phyloP scores from a whole-genome alignment of 92 coral and sea anemone genomes.

The Virgularia gustaviana region DNA sequence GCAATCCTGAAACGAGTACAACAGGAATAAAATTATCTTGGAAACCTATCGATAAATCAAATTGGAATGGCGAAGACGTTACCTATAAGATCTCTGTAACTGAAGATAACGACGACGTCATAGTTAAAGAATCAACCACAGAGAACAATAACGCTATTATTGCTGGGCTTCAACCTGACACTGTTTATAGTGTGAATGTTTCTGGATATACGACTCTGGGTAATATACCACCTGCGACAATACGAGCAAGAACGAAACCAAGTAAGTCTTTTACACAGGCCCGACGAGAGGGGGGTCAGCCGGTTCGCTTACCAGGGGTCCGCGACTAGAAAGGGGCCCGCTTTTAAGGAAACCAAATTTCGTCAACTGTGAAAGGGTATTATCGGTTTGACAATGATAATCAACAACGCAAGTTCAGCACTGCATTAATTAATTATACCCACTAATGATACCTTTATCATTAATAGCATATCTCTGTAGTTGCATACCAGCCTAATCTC shows the following conservation, averaged over 20 bases:
- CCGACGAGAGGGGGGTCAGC: no score
- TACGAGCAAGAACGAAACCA: background rate
- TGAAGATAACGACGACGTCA: background rate
- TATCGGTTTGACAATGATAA: no score
- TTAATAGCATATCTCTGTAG: no score
- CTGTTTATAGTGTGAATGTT: background rate
- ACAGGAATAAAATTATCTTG: slow-evolving; percentile 15
- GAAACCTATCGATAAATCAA: background rate
- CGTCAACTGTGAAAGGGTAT: no score
- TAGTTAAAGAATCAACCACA: background rate
- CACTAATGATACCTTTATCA: no score
- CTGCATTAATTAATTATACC: no score
- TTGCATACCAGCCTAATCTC: no score
- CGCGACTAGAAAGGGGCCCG: no score
- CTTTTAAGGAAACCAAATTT: no score
- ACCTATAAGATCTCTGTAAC: background rate
- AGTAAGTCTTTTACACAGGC: slow-evolving; percentile 8
- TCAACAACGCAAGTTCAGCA: no score
- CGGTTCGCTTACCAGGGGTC: no score
- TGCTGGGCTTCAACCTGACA: slow-evolving; percentile 19
- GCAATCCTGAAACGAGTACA: background rate
- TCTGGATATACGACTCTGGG: slow-evolving; percentile 5
- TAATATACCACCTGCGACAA: background rate
- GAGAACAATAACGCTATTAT: background rate
- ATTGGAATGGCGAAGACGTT: slow-evolving; percentile 10